Conservation (phyloP, 2,797 vertebrate species). For the Gallinago solitaria region DNA sequence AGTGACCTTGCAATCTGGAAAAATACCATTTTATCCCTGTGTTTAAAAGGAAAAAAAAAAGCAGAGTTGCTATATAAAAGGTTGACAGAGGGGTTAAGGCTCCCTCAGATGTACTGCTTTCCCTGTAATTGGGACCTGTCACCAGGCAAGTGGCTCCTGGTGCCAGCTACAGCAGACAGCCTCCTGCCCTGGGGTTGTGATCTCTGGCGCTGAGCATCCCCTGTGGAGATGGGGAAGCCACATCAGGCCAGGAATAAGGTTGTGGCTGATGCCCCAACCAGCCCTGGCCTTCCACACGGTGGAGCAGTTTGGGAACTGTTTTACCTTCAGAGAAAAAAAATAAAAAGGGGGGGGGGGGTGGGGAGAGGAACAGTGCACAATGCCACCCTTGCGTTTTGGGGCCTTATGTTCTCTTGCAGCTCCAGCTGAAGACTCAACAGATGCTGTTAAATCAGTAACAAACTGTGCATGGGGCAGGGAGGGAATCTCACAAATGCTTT, state of each 20-base stretch:
- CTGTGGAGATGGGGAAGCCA: background rate
- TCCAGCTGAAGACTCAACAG: background rate
- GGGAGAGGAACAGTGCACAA: background rate
- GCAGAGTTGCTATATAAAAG: background rate
- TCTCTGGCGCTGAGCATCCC: background rate
- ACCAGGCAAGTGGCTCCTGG: background rate
- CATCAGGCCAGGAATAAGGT: background rate
- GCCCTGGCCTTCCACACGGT: background rate
- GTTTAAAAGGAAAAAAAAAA: background rate
- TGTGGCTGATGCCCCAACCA: background rate
- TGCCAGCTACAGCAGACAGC: background rate
- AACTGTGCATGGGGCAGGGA: background rate
- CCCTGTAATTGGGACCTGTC: background rate
- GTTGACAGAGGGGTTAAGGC: background rate
- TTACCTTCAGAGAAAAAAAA: background rate
- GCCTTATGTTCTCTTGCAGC: background rate
- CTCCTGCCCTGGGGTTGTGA: background rate
- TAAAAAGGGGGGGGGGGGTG: no score
- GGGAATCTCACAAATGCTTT: background rate
- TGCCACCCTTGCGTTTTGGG: background rate
- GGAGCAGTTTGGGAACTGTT: background rate
- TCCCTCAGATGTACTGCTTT: background rate
- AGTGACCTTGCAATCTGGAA: constrained; percentile 52
- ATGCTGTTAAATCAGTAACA: background rate
- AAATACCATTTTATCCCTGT: background rate